A percentile compares a stretch with the other conserved stretches of the same genome.
Conservation (phyloP, 2,888 invertebrate species). For the Drepana falcataria region DNA sequence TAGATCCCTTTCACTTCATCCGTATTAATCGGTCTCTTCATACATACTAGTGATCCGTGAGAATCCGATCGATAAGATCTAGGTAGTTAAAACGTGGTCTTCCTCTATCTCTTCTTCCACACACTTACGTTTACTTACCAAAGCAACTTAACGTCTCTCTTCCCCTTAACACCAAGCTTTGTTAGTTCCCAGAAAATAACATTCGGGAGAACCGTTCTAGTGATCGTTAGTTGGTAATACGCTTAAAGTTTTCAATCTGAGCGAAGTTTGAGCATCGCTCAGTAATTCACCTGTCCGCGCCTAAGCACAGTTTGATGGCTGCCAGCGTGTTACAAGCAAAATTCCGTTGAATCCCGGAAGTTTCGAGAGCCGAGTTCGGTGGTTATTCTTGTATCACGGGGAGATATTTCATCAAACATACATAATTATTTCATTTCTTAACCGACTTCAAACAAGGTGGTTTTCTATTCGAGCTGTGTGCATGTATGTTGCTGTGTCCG, state of each 20-base stretch:
- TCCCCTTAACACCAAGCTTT: no score
- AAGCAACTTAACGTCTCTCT: no score
- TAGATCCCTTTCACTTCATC: no score
- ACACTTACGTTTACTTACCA: no score
- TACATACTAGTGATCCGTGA: no score
- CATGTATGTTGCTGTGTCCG: no score
- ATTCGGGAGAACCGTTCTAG: background rate
- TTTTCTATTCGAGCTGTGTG: no score
- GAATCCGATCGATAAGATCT: no score
- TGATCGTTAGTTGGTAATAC: constrained; percentile 21
- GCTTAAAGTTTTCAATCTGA: constrained; percentile 29
- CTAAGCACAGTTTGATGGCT: constrained; percentile 53
- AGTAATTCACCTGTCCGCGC: constrained; percentile 52
- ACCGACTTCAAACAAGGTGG: no score
- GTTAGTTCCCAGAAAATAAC: background rate
- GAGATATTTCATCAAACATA: constrained; percentile 6
- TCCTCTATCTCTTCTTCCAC: no score
- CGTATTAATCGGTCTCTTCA: no score
- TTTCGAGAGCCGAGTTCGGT: constrained; percentile 16
- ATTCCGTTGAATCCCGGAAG: constrained; percentile 38
- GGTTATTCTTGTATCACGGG: constrained; percentile 9
- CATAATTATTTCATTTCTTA: background rate
- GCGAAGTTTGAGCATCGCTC: constrained; percentile 18
- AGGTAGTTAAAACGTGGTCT: no score
- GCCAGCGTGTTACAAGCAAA: constrained; percentile 27